Percentiles rank a stretch among this genome's conserved stretches.
Conservation (phyloP, 2,888 invertebrate species). For the Drosophila helvetica region DNA sequence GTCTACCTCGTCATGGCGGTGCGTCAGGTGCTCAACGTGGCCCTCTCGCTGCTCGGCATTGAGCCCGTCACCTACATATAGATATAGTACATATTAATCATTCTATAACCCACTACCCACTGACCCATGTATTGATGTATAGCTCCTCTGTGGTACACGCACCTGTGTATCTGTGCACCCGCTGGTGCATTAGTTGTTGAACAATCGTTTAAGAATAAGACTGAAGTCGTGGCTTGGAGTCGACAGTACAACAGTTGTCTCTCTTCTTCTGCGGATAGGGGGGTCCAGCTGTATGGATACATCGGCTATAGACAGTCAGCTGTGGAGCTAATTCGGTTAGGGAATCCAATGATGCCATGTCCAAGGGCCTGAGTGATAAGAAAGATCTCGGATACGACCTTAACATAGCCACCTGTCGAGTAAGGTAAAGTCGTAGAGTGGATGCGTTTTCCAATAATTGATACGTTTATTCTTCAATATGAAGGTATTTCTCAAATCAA, state of each 20-base stretch:
- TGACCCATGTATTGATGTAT: no score
- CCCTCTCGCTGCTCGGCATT: constrained; percentile 87
- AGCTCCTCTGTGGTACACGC: not conserved
- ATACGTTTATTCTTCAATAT: not conserved
- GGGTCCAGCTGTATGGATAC: no score
- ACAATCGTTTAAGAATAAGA: not conserved
- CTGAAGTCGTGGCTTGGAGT: no score
- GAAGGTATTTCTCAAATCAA: not conserved
- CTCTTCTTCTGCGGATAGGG: no score
- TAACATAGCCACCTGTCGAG: not conserved
- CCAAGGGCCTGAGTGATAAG: no score
- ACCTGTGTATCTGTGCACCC: no score
- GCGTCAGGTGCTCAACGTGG: constrained; percentile 87
- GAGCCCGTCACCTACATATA: constrained; percentile 89
- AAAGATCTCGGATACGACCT: no score
- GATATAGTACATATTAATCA: not conserved
- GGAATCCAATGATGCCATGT: not conserved
- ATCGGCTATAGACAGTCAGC: no score
- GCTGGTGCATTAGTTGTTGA: not conserved
- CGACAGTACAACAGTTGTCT: no score
- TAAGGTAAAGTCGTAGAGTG: not conserved
- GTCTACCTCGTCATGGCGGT: constrained; percentile 88
- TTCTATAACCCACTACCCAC: no score
- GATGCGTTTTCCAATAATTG: not conserved
- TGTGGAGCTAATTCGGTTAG: not conserved